Base-by-base conservation (phyloP, 1,140 invertebrate species). In the Cheumatopsyche charites region DNA sequence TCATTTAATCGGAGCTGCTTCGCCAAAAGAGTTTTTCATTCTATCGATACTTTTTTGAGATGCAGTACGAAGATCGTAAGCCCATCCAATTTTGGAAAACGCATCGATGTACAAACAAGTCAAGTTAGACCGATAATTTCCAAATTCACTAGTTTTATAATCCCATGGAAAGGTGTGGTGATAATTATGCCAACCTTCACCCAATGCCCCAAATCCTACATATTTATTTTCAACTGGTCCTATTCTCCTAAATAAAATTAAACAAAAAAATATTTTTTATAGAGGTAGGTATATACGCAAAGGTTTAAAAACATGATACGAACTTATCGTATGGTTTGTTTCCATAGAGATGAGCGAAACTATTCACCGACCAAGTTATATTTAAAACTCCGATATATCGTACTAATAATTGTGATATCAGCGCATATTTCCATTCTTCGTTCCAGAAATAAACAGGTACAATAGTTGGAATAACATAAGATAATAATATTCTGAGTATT, bases 131-230 rank as follows among this genome's bases (percentile, higher is more conserved):
- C 77, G 70, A 52, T 86, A 85, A 49, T 78, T 70, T 0, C 84
- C 84, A 0, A 90, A 78, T 79, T 93, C 91, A 0, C 91, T 85
- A 15, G 92, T 88, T 74, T 90, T 88, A 80, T 96, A 91, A 82
- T 95, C 93, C 83, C 91, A 93, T 0, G 95, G 94, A 80, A 97
- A 97, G 0, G 90, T 90, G 79, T 97, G 95, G 79, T 97, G 95
- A 80, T 95, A 97, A 82, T 96, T 96, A 81, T 96, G 94, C 88
- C 92, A 95, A 15, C 94, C 94, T 82, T 93, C 91, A 0, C 89
- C 89, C 73, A 87, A 80, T 1, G 86, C 81, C 12, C 89, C 74
- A 1, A 89, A 72, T 0, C 88, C 86, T 0, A 91, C 89, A 2
- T 81, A 80, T 68, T 82, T 79, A 77, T 89, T 91, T 80, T 91